Conservation (phyloP, 2,113 vertebrate genomes). For the Siphamia tubifer region DNA sequence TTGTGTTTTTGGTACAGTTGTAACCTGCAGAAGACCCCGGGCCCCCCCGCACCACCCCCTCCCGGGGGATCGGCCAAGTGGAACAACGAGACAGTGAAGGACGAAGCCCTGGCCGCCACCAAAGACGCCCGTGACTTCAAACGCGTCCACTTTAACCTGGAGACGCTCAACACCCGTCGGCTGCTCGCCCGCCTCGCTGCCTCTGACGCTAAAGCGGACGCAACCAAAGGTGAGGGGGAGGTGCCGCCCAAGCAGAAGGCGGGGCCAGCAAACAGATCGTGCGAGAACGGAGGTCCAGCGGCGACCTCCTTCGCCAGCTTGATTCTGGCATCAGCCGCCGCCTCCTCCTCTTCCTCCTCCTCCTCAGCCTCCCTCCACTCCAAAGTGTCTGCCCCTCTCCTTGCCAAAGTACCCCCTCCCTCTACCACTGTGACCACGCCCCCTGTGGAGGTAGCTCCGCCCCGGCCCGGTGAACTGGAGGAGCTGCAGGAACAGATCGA, state of each 20-base stretch:
- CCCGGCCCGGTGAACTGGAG: conserved; percentile 71
- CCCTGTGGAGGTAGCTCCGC: not conserved
- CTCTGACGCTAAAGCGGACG: conserved; percentile 20
- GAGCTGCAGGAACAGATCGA: conserved; percentile 84
- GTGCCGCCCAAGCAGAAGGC: not conserved
- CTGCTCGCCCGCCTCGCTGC: conserved; percentile 64
- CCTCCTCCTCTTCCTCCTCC: not conserved
- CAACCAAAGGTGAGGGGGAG: not conserved
- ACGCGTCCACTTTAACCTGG: conserved; percentile 80
- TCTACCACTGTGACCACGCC: not conserved
- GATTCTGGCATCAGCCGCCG: conserved; percentile 7
- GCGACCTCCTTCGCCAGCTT: conserved; percentile 19
- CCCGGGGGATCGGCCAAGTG: conserved; percentile 38
- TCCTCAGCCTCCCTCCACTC: not conserved
- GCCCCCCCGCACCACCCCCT: not conserved
- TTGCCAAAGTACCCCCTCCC: conserved; percentile 6
- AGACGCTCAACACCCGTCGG: conserved; percentile 76
- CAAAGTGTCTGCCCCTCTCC: not conserved
- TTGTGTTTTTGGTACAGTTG: conserved; percentile 70
- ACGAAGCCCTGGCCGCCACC: not conserved
- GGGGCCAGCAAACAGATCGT: not conserved
- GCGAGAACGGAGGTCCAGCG: conserved; percentile 32
- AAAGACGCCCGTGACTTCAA: conserved; percentile 70
- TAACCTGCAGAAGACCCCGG: conserved; percentile 56
- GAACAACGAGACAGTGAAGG: conserved; percentile 46